These are phyloP conservation scores for Hoplostethus atlanticus DNA, from an alignment of 2,797 vertebrate genomes.

Conservation along the genomic window DNA sequence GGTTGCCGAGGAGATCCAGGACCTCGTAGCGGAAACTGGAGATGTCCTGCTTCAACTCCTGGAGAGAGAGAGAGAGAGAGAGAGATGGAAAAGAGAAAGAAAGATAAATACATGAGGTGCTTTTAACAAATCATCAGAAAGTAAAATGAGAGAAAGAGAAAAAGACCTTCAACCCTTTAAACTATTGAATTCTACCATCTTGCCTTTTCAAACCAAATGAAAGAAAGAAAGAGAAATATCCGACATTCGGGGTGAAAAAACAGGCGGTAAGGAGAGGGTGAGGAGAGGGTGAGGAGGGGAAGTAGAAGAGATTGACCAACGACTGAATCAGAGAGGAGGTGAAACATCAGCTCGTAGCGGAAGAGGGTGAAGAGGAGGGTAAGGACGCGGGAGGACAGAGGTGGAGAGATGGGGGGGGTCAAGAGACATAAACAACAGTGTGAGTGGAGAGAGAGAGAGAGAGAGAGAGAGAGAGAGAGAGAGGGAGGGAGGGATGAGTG, in stretches of 20 bases:
- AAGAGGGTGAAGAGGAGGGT: conserved; percentile 51
- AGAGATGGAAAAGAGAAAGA: neutral
- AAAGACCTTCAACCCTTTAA: no score
- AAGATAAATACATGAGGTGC: no score
- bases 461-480: neutral
- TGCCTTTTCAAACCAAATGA: no score
- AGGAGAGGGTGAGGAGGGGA: conserved; percentile 16
- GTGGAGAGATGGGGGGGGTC: no score
- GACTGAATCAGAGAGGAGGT: conserved; percentile 34
- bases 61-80: conserved; percentile 11
- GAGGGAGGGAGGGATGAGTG: neutral
- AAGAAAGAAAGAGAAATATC: no score
- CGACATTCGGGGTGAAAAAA: no score
- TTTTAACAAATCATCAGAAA: neutral
- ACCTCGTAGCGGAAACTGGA: conserved; percentile 98
- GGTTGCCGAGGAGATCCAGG: conserved; percentile 94
- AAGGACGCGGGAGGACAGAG: no score
- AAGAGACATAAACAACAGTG: neutral
- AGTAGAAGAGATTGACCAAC: conserved; percentile 20
- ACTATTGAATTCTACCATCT: no score
- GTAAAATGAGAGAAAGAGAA: neutral
- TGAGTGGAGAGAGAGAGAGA: neutral
- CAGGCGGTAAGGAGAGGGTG: neutral
- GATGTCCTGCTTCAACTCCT: conserved; percentile 98
- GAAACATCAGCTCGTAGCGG: conserved; percentile 42